A percentile compares a stretch with the other conserved stretches of the same genome.
Conservation (phyloP, 2,888 invertebrate genomes). For the Rhorus exstirpatorius region DNA sequence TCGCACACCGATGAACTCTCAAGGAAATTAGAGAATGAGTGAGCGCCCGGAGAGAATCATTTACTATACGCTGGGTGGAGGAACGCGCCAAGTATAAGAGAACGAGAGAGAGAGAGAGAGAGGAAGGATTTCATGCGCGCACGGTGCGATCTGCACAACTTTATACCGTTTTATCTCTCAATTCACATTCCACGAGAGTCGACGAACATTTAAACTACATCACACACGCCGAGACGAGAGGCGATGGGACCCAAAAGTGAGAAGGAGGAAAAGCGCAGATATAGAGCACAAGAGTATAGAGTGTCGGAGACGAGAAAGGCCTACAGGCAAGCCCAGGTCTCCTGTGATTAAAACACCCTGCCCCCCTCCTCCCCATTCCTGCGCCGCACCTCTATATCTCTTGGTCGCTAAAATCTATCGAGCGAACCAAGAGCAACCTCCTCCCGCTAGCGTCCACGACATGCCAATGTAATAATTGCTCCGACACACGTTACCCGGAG, state of each 20-base stretch:
- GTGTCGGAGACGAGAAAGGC: slow-evolving; percentile 49
- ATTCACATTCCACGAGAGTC: slow-evolving; percentile 82
- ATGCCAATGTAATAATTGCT: slow-evolving; percentile 81
- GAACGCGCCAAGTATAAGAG: slow-evolving; percentile 56
- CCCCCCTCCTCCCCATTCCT: slow-evolving; percentile 44
- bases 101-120: slow-evolving; percentile 64
- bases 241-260: slow-evolving; percentile 30
- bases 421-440: slow-evolving; percentile 49
- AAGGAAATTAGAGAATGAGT: slow-evolving; percentile 82
- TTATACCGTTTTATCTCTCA: slow-evolving; percentile 83
- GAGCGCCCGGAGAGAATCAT: slow-evolving; percentile 60
- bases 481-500: slow-evolving; percentile 80
- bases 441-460: slow-evolving; percentile 70
- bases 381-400: slow-evolving; percentile 33
- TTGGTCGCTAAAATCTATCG: slow-evolving; percentile 59
- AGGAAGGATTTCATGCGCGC: slow-evolving; percentile 56
- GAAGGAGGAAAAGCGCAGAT: slow-evolving; percentile 10
- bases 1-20: slow-evolving; percentile 81
- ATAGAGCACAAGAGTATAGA: slow-evolving; percentile 49
- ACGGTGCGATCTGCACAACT: slow-evolving; percentile 76
- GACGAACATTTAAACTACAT: slow-evolving; percentile 82
- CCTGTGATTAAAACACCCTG: slow-evolving; percentile 83
- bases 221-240: slow-evolving; percentile 73
- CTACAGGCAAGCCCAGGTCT: slow-evolving; percentile 75
- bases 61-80: slow-evolving; percentile 60